Evolutionary conservation across 1,140 invertebrate species (phyloP).

Genomic region (Drosophila nasuta): DNA sequence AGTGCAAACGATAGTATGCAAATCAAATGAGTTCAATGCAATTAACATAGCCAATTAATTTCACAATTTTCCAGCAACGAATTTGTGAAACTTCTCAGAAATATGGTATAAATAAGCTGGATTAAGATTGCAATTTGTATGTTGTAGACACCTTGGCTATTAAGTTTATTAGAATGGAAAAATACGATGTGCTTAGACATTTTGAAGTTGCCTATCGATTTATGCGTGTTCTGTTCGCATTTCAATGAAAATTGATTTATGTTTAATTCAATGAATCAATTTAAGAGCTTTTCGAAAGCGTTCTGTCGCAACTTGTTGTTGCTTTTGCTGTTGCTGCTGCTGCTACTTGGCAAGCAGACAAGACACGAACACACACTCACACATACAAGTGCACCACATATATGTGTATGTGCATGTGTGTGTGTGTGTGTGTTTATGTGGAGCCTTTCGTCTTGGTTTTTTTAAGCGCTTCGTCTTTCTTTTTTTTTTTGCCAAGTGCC

Average conservation of each 20-base stretch:
- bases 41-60: too few species aligned
- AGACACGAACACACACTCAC: background rate
- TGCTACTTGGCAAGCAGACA: constrained; percentile 13
- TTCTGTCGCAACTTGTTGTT: background rate
- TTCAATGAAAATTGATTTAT: constrained; percentile 11
- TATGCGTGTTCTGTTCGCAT: background rate
- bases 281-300: constrained; percentile 20
- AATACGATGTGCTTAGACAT: background rate
- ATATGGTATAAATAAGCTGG: too few species aligned
- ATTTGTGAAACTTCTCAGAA: too few species aligned
- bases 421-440: constrained; percentile 10
- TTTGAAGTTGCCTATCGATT: constrained; percentile 7
- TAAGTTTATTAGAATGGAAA: constrained; percentile 4
- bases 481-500: constrained; percentile 41
- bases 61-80: too few species aligned
- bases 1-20: too few species aligned
- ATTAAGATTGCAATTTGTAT: background rate
- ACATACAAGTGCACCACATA: constrained; percentile 2
- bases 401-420: background rate
- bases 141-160: background rate
- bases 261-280: constrained; percentile 17
- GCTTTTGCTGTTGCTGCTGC: background rate
- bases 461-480: constrained; percentile 13
- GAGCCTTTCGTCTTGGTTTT: constrained; percentile 6
- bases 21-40: too few species aligned